Evolutionary conservation across 2,797 vertebrate species (phyloP), one percentile per base, ranked within the genome.

Genomic region (Leptatherina wallacei): DNA sequence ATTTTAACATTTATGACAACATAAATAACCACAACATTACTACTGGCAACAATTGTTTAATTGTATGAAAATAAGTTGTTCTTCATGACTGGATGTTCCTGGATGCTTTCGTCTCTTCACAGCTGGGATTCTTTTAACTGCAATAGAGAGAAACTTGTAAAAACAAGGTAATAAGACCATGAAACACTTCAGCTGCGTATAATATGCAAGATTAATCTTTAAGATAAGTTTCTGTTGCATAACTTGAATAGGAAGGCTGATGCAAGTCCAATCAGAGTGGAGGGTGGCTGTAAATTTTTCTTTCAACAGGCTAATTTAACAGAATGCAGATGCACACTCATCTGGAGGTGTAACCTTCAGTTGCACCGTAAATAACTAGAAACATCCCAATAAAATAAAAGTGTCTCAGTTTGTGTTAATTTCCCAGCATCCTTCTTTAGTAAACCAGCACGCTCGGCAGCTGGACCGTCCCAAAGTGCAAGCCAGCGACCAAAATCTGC

Each of bases 51-150:
- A 55, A 47, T 9, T 7, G 4, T n/a, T 20, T 47, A 6, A 44
- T 44, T 7, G 16, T 18, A 7, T 18, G 49, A 54, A 54, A 54
- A 54, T 11, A 29, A 11, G 22, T 27, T 54, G 44, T 57, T 35
- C 4, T 12, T 68, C n/a, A 20, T 32, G 2, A 30, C 3, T 16
- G 5, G 47, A 57, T 44, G 9, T 7, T 47, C 18, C 24, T 16
- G 36, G 36, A 58, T 18, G 30, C n/a, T 0, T 62, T 6, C n/a
- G 40, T 44, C 0, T 33, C 13, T 65, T 70, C 85, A 90, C 0
- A 90, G 32, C 56, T 49, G 59, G 40, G 78, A 80, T 0, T 61
- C 22, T 2, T 3, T 20, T 3, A 82, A 0, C 88, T 92, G 73
- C n/a, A 70, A 69, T 12, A 40, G 36, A 52, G n/a, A 63, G n/a